Conservation (phyloP, 35 echinoderm and acorn worm species). For the Hemicentrotus pulcherrimus region DNA sequence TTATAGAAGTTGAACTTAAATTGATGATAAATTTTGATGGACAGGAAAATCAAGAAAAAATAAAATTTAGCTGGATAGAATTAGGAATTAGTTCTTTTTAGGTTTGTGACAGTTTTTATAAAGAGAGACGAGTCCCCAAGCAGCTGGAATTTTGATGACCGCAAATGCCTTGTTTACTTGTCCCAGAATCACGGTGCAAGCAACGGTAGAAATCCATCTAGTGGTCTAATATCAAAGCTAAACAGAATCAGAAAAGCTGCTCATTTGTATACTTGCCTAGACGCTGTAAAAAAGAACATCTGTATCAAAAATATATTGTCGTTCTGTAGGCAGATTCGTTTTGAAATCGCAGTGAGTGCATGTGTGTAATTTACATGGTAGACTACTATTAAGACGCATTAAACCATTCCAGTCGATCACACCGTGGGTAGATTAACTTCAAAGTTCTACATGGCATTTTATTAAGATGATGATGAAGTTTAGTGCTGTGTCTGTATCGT, state of each 20-base stretch:
- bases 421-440: neutral
- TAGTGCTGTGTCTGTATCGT: neutral
- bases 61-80: neutral
- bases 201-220: neutral
- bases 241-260: neutral
- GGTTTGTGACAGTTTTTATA: neutral
- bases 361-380: neutral
- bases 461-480: neutral
- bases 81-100: neutral
- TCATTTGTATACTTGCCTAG: neutral
- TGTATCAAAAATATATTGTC: neutral
- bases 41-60: neutral
- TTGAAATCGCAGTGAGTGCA: neutral
- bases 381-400: neutral
- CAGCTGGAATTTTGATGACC: conserved; percentile 45
- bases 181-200: conserved; percentile 2
- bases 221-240: neutral
- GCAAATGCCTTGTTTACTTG: conserved; percentile 41
- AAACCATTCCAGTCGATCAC: neutral
- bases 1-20: no score
- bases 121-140: neutral
- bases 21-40: no score
- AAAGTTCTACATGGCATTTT: neutral
- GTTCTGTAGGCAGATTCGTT: neutral
- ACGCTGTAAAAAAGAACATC: neutral